Percentiles rank a stretch among this genome's conserved stretches.
Evolutionary conservation across 2,888 invertebrate species (phyloP).

Genomic region (Pantelozetes paolii): DNA sequence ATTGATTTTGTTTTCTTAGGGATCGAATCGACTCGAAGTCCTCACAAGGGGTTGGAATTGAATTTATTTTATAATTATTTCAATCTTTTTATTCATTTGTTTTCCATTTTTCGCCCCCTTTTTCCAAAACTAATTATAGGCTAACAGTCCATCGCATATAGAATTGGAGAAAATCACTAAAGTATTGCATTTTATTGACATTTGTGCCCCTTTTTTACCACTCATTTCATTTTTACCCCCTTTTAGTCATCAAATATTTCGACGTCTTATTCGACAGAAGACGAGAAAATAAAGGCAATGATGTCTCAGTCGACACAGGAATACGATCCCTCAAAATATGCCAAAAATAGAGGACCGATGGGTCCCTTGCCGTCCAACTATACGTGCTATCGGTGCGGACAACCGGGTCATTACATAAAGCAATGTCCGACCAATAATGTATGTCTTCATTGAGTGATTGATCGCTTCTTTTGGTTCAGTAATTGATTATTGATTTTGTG

Average conservation of each 20-base stretch:
- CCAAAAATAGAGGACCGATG: slow-evolving; percentile 20
- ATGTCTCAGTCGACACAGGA: slow-evolving; percentile 94
- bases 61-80: too few relatives aligned
- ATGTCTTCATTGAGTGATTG: slow-evolving; percentile 45
- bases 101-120: not conserved
- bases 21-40: not conserved
- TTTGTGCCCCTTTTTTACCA: not conserved
- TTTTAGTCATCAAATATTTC: slow-evolving; percentile 70
- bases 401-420: slow-evolving; percentile 95
- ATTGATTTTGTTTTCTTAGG: not conserved
- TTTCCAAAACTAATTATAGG: too few relatives aligned
- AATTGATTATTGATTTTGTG: slow-evolving; percentile 23
- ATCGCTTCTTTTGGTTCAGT: slow-evolving; percentile 20
- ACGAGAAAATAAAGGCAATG: slow-evolving; percentile 96
- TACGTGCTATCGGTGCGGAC: slow-evolving; percentile 88
- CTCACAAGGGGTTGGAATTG: too few relatives aligned
- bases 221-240: not conserved
- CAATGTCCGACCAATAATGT: slow-evolving; percentile 75
- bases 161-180: slow-evolving; percentile 25
- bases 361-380: slow-evolving; percentile 79
- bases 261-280: slow-evolving; percentile 86
- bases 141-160: slow-evolving; percentile 24
- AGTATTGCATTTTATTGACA: not conserved
- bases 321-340: slow-evolving; percentile 93
- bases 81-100: not conserved